A percentile compares a stretch with the other conserved stretches of the same genome.
Evolutionary conservation across 2,888 invertebrate genomes (phyloP).

Genomic region (Caenorhabditis angaria): DNA sequence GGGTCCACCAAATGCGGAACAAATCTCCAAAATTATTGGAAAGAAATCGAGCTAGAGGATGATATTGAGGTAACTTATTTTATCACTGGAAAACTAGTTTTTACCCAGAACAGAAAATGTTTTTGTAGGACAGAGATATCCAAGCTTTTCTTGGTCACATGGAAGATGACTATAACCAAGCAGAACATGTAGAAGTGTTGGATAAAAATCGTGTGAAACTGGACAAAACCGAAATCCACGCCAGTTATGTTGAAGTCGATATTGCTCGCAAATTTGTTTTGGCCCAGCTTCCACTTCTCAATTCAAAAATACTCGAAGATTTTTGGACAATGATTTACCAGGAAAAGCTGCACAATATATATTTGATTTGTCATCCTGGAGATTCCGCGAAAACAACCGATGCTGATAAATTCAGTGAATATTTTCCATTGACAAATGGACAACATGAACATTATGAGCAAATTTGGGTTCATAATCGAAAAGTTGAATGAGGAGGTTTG

Average conservation of each 20-base stretch:
- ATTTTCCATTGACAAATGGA: slow-evolving; percentile 5
- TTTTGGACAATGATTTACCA: slow-evolving; percentile 12
- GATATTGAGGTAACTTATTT: too few relatives aligned
- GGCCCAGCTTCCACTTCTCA: background rate
- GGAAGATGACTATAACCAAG: background rate
- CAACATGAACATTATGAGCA: slow-evolving; percentile 10
- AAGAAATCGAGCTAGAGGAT: too few relatives aligned
- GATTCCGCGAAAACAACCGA: slow-evolving; percentile 4
- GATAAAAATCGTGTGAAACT: too few relatives aligned
- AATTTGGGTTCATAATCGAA: slow-evolving; percentile 11
- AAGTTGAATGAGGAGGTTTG: background rate
- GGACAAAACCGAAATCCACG: too few relatives aligned
- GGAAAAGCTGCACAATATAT: slow-evolving; percentile 3
- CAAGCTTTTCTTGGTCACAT: background rate
- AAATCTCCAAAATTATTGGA: too few relatives aligned
- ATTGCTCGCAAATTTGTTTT: slow-evolving; percentile 3
- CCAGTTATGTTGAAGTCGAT: too few relatives aligned
- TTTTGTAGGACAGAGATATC: background rate
- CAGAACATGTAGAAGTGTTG: too few relatives aligned
- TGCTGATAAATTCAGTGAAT: slow-evolving; percentile 3
- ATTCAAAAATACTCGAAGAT: background rate
- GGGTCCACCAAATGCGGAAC: too few relatives aligned
- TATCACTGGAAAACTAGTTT: too few relatives aligned
- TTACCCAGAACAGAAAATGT: too few relatives aligned
- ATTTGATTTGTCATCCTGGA: background rate